These are phyloP conservation scores for Pachycephala philippinensis DNA, from an alignment of 2,113 vertebrate species.

Conservation along the genomic window DNA sequence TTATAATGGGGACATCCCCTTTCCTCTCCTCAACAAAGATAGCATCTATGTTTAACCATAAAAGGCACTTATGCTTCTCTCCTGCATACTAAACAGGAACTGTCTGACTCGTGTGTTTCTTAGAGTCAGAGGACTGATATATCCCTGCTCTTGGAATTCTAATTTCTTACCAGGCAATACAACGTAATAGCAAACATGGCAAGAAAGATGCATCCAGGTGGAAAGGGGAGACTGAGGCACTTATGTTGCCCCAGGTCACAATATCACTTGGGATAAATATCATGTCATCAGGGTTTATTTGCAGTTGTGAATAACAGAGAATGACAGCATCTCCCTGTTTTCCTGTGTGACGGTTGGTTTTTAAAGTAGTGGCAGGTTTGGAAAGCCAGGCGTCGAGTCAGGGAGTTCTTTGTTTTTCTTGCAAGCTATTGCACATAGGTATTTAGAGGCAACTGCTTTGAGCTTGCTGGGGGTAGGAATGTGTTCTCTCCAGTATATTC, in stretches of 20 bases:
- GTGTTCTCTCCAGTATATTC: neutral
- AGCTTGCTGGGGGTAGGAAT: neutral
- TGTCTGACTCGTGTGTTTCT: neutral
- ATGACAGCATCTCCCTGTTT: neutral
- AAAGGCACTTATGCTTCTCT: neutral
- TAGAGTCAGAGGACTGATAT: neutral
- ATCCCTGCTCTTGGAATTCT: neutral
- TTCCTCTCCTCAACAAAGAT: neutral
- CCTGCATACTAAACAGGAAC: slow-evolving; percentile 10
- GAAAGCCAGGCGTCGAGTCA: neutral
- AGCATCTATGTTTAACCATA: neutral
- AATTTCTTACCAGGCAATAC: neutral
- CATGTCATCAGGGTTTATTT: neutral
- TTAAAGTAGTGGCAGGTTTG: neutral
- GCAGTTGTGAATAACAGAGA: neutral
- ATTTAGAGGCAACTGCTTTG: neutral
- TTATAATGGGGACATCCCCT: neutral
- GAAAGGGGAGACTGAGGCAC: neutral
- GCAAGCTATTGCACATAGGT: neutral
- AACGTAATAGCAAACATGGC: neutral
- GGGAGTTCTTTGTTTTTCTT: neutral
- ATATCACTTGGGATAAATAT: neutral
- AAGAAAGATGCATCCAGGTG: neutral
- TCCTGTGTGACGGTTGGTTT: neutral
- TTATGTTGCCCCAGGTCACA: neutral